A percentile compares a stretch with the other conserved stretches of the same genome.
Conservation (phyloP, 2,888 invertebrate species). For the Drosophila pseudotalamancana region DNA sequence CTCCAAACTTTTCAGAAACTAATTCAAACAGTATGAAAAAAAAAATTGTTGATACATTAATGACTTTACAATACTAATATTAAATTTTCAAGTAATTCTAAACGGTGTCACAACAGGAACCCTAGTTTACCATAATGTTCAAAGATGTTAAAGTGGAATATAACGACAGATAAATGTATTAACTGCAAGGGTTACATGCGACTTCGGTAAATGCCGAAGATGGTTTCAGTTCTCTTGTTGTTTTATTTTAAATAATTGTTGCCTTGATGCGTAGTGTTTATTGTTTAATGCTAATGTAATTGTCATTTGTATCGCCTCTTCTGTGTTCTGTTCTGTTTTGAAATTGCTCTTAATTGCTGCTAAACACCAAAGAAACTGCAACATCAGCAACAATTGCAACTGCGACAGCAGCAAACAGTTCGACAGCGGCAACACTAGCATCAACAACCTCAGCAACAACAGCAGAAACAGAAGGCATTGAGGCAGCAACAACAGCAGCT, state of each 20-base stretch:
- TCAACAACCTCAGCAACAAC: constrained; percentile 68
- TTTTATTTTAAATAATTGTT: constrained; percentile 31
- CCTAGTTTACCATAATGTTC: too few species aligned
- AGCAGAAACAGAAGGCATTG: constrained; percentile 75
- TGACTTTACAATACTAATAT: too few species aligned
- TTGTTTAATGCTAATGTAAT: constrained; percentile 59
- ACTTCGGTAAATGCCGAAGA: constrained; percentile 42
- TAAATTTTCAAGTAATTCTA: too few species aligned
- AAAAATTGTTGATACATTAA: too few species aligned
- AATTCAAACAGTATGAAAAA: too few species aligned
- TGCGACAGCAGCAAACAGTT: constrained; percentile 29
- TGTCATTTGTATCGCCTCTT: constrained; percentile 79
- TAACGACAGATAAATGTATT: too few species aligned
- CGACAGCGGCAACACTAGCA: constrained; percentile 37
- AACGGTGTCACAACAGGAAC: too few species aligned
- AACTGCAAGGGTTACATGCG: constrained; percentile 27
- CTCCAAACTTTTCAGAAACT: too few species aligned
- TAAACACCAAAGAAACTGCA: constrained; percentile 53
- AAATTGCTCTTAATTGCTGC: constrained; percentile 68
- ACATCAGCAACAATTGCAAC: constrained; percentile 51
- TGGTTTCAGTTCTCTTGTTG: constrained; percentile 48
- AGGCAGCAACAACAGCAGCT: constrained; percentile 46
- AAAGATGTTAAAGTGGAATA: too few species aligned
- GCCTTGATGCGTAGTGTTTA: constrained; percentile 34
- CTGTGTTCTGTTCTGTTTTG: constrained; percentile 75